Evolutionary conservation across 1,140 invertebrate genomes (phyloP).

Genomic region (Drosophila bifasciata): DNA sequence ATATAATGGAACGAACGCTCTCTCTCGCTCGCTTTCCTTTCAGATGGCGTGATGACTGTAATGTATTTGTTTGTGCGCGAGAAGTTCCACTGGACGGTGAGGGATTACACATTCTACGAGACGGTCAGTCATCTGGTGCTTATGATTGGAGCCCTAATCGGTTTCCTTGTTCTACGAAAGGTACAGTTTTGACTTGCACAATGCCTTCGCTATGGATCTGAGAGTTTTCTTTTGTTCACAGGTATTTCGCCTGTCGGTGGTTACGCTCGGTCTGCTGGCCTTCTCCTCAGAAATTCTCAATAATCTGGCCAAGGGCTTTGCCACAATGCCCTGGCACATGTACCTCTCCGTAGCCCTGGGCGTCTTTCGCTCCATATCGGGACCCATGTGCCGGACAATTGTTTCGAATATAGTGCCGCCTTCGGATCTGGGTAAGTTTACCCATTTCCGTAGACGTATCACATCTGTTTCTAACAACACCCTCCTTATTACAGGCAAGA

Average conservation of each 20-base stretch:
- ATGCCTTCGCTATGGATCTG: neutral
- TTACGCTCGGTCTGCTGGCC: slow-evolving; percentile 67
- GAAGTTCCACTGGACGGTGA: slow-evolving; percentile 88
- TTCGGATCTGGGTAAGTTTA: slow-evolving; percentile 87
- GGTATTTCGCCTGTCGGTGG: slow-evolving; percentile 76
- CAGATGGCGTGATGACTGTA: slow-evolving; percentile 84
- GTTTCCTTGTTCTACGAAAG: slow-evolving; percentile 85
- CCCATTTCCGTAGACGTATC: neutral
- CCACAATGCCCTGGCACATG: slow-evolving; percentile 87
- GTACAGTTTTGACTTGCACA: slow-evolving; percentile 20
- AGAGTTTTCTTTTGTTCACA: slow-evolving; percentile 14
- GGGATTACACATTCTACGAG: slow-evolving; percentile 86
- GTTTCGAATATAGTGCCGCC: slow-evolving; percentile 88
- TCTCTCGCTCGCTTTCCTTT: neutral
- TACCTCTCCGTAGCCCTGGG: slow-evolving; percentile 85
- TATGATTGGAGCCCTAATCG: slow-evolving; percentile 85
- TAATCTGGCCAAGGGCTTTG: slow-evolving; percentile 85
- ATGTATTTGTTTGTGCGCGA: slow-evolving; percentile 87
- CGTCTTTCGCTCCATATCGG: slow-evolving; percentile 85
- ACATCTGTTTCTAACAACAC: slow-evolving; percentile 19
- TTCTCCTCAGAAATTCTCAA: slow-evolving; percentile 83
- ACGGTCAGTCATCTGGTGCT: slow-evolving; percentile 84
- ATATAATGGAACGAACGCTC: neutral
- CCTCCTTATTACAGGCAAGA: slow-evolving; percentile 84
- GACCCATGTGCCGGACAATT: slow-evolving; percentile 87